Evolutionary conservation across 2,797 vertebrate species (phyloP).

Genomic region (Pristis pectinata): DNA sequence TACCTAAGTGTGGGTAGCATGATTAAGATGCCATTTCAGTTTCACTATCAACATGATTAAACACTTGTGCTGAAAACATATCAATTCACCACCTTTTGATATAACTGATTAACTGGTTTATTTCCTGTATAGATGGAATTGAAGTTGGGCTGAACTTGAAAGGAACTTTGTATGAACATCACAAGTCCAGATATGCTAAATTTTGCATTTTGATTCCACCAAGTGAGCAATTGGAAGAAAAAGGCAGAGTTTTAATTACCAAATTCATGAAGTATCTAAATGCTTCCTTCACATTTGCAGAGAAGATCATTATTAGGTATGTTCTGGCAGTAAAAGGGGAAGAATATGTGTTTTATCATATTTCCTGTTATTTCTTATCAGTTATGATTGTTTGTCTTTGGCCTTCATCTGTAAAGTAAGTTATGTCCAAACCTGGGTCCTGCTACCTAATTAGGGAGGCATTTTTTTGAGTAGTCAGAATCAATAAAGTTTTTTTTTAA

Average conservation of each 20-base stretch:
- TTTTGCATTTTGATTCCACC: neutral
- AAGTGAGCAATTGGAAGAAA: neutral
- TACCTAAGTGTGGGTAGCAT: neutral
- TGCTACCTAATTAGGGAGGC: neutral
- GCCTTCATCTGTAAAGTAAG: neutral
- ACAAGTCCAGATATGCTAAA: neutral
- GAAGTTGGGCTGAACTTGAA: too few species aligned
- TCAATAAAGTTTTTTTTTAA: neutral
- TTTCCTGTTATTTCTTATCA: neutral
- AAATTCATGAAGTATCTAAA: neutral
- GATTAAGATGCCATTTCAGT: neutral
- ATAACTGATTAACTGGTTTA: too few species aligned
- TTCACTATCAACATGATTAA: neutral
- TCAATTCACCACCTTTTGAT: neutral
- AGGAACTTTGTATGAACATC: neutral
- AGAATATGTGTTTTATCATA: neutral
- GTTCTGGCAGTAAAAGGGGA: neutral
- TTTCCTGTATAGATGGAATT: too few species aligned
- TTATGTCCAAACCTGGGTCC: neutral
- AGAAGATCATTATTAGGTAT: neutral
- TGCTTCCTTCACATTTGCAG: neutral
- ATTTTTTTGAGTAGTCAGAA: neutral
- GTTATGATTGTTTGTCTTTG: neutral
- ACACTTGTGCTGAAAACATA: neutral
- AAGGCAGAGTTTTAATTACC: neutral